These are phyloP conservation scores for Linnaemya vulpina DNA, from an alignment of 2,888 invertebrate genomes.

Conservation along the genomic window DNA sequence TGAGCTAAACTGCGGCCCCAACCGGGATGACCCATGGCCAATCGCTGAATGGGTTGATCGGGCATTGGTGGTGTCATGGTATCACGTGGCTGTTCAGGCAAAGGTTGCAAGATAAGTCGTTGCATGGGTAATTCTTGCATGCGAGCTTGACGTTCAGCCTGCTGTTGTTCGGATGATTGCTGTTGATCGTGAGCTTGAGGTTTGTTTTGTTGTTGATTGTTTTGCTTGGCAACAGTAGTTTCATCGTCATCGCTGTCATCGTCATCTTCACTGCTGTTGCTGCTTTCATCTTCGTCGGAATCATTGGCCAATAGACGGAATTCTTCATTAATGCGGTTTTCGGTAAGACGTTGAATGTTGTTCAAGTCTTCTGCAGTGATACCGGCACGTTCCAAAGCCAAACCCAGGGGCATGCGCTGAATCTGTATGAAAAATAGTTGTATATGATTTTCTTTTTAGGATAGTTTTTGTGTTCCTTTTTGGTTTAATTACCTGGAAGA, in stretches of 20 bases:
- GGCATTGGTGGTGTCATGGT: constrained; percentile 82
- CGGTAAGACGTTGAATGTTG: constrained; percentile 83
- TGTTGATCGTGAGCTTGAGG: constrained; percentile 76
- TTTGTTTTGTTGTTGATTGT: constrained; percentile 59
- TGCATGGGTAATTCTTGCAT: constrained; percentile 70
- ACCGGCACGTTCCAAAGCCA: constrained; percentile 82
- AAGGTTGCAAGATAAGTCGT: constrained; percentile 80
- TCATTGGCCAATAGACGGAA: constrained; percentile 80
- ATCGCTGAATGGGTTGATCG: constrained; percentile 79
- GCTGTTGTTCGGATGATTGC: constrained; percentile 76
- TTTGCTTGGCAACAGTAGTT: constrained; percentile 22
- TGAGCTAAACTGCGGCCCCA: constrained; percentile 83
- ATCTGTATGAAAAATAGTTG: constrained; percentile 74
- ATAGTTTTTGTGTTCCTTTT: background rate
- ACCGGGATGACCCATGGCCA: constrained; percentile 82
- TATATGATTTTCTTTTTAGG: background rate
- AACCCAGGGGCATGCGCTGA: constrained; percentile 81
- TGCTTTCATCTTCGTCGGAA: constrained; percentile 76
- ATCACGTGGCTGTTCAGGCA: constrained; percentile 81
- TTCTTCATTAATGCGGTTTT: constrained; percentile 82
- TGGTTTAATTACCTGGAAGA: constrained; percentile 74
- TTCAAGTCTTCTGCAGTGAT: constrained; percentile 83
- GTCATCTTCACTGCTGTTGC: constrained; percentile 78
- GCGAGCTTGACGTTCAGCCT: constrained; percentile 76
- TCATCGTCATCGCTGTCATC: constrained; percentile 73